Evolutionary conservation across 2,113 vertebrate species (phyloP).

Genomic region (Lagopus muta): DNA sequence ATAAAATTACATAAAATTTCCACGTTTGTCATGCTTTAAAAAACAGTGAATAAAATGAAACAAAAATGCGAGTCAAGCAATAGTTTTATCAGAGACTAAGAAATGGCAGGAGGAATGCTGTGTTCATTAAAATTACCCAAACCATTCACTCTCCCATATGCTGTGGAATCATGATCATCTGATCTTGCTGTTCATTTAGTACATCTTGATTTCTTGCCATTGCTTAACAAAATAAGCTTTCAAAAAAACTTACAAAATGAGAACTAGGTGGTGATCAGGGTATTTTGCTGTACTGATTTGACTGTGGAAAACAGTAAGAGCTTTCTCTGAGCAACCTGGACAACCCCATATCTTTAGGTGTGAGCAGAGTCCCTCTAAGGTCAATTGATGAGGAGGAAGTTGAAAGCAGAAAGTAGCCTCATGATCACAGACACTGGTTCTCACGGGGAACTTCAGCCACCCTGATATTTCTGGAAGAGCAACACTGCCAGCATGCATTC

Average conservation of each 20-base stretch:
- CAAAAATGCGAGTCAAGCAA: neutral
- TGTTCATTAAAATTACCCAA: neutral
- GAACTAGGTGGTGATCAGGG: fast-evolving
- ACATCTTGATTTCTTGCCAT: neutral
- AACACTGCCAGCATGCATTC: neutral
- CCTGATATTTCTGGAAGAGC: neutral
- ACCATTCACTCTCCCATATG: fast-evolving
- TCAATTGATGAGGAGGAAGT: neutral
- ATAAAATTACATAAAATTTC: neutral
- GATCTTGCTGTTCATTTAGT: neutral
- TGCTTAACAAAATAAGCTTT: neutral
- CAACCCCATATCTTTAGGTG: fast-evolving
- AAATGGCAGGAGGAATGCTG: neutral
- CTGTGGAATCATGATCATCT: neutral
- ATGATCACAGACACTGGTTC: neutral
- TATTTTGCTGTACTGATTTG: neutral
- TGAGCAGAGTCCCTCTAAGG: neutral
- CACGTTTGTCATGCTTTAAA: neutral
- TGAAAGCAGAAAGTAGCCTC: neutral
- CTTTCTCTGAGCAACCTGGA: neutral
- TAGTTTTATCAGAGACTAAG: neutral
- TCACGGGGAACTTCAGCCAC: neutral
- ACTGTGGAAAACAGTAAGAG: neutral
- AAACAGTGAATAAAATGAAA: neutral
- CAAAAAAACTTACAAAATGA: neutral